phyloP scores from a whole-genome alignment of 2,888 invertebrate genomes.

The Chloroclystis v-ata region DNA sequence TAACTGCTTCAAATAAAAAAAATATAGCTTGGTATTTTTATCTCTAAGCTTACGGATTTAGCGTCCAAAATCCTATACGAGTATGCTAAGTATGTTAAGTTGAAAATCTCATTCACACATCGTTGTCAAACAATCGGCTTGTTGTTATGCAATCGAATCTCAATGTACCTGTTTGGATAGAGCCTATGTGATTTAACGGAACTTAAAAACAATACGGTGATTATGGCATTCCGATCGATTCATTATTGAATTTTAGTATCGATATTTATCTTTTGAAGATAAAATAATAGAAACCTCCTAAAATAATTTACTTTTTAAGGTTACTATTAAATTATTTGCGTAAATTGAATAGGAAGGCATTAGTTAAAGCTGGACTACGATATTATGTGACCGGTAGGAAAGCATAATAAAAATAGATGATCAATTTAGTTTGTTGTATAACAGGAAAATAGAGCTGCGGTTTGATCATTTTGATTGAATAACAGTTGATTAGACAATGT shows the following conservation, averaged over 20 bases:
- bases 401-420: not conserved
- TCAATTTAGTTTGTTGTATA: not conserved
- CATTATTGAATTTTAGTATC: not conserved
- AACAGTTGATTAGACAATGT: too few relatives aligned
- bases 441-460: slow-evolving; percentile 26
- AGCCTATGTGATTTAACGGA: slow-evolving; percentile 9
- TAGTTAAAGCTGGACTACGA: not conserved
- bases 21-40: not conserved
- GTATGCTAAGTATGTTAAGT: slow-evolving; percentile 2
- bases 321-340: not conserved
- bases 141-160: slow-evolving; percentile 18
- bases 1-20: not conserved
- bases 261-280: too few relatives aligned
- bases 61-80: slow-evolving; percentile 7
- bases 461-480: slow-evolving; percentile 4
- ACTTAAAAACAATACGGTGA: slow-evolving; percentile 10
- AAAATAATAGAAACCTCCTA: too few relatives aligned
- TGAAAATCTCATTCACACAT: slow-evolving; percentile 26
- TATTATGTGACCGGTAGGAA: not conserved
- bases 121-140: slow-evolving; percentile 21
- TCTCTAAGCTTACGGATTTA: slow-evolving; percentile 4
- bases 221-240: slow-evolving; percentile 13
- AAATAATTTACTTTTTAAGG: too few relatives aligned
- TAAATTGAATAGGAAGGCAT: not conserved
- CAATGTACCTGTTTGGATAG: slow-evolving; percentile 4